These are phyloP conservation scores for Rhopalosiphum maidis DNA, from an alignment of 1,140 invertebrate genomes.

Conservation along the genomic window DNA sequence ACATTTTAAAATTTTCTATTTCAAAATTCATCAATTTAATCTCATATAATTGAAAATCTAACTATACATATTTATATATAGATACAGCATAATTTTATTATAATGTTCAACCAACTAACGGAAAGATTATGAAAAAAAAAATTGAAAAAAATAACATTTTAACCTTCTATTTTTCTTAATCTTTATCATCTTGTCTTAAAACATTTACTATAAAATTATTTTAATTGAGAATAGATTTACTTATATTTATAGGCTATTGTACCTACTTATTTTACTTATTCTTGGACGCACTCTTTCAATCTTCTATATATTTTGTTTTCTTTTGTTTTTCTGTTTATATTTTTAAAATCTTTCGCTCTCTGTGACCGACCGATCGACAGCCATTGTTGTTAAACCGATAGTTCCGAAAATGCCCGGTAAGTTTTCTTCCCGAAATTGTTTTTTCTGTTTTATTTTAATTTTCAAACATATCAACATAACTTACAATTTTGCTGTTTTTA, in stretches of 20 bases:
- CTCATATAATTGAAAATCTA: background rate
- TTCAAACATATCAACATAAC: constrained; percentile 55
- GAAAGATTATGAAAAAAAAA: background rate
- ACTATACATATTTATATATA: background rate
- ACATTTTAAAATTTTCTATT: background rate
- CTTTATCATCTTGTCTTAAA: background rate
- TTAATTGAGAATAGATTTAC: background rate
- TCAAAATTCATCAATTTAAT: background rate
- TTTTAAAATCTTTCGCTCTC: constrained; percentile 58
- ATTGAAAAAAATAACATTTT: background rate
- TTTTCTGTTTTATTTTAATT: constrained; percentile 54
- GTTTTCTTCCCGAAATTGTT: constrained; percentile 56
- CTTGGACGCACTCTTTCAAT: constrained; percentile 57
- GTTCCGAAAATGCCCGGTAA: constrained; percentile 57
- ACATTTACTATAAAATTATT: background rate
- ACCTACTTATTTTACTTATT: constrained; percentile 47
- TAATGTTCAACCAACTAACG: background rate
- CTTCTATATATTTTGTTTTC: constrained; percentile 55
- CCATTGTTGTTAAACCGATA: constrained; percentile 57
- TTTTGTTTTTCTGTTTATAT: constrained; percentile 58
- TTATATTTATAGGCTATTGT: constrained; percentile 29
- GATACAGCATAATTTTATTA: background rate
- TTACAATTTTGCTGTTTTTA: constrained; percentile 56
- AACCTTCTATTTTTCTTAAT: background rate
- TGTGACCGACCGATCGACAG: constrained; percentile 52